A percentile compares a stretch with the other conserved stretches of the same genome.
These are phyloP conservation scores for Anas platyrhynchos DNA, from an alignment of 2,113 vertebrate genomes.

Conservation along the genomic window DNA sequence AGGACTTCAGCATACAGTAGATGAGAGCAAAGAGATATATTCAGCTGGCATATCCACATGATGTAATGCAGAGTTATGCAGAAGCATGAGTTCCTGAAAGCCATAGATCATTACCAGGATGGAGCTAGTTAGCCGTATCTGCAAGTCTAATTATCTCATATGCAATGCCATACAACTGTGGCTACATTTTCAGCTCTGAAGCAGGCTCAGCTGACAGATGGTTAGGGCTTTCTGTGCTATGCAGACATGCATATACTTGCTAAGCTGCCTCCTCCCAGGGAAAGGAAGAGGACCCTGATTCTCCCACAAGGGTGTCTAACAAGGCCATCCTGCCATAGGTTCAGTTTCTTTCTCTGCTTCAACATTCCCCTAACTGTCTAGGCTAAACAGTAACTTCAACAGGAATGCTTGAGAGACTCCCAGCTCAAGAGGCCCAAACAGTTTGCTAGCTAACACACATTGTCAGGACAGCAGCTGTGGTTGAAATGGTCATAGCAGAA, in stretches of 20 bases:
- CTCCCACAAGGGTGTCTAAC: background rate
- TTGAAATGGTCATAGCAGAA: background rate
- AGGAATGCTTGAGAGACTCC: background rate
- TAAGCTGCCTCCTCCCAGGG: background rate
- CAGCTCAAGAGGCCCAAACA: background rate
- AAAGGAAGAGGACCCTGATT: background rate
- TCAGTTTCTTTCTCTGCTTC: background rate
- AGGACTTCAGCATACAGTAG: background rate
- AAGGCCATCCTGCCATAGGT: background rate
- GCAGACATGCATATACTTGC: background rate
- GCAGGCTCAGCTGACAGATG: background rate
- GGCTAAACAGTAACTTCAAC: background rate
- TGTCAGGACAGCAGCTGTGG: background rate
- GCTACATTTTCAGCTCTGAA: background rate
- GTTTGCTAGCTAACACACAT: fast-evolving
- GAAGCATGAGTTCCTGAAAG: background rate
- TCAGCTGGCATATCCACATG: background rate
- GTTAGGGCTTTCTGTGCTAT: background rate
- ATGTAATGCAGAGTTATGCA: background rate
- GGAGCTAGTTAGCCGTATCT: background rate
- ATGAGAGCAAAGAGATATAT: background rate
- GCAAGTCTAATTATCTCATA: constrained; percentile 4
- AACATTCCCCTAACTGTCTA: background rate
- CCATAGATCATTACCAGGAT: background rate
- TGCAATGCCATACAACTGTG: background rate